Evolutionary conservation across 2,888 invertebrate genomes (phyloP), one percentile per base, ranked within the genome.

Genomic region (Himalopsyche kuldschensis): DNA sequence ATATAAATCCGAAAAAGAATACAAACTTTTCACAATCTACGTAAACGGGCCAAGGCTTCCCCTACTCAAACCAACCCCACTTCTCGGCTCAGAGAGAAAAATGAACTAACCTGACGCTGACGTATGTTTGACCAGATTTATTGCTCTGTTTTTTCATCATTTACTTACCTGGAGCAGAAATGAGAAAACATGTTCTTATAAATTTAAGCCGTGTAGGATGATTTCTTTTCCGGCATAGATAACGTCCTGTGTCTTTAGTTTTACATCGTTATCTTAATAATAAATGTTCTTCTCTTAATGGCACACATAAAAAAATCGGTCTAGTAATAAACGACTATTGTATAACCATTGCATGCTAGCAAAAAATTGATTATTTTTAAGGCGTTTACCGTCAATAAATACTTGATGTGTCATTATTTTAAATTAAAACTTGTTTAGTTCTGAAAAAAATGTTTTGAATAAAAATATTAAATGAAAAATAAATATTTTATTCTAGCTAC

Each of bases 121-220:
- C 69, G 69, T 69, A 69, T 80, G 83, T 76, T 83, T 80, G 76
- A 46, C 79, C 83, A 83, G 83, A 83, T 83, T 83, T 83, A 83
- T 83, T 83, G 83, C 83, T 80, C 80, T 83, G 83, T 83, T 83
- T 83, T 83, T 83, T 83, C 76, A 77, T 80, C 83, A 83, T 83
- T 83, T 80, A 83, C 83, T 83, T 83, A 83, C 83, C 83, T 83
- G 83, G 76, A 80, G 83, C 55, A 78, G 77, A 69, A 80, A 83
- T 80, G 80, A 80, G 83, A 83, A 80, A 80, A 80, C 80, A 55
- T 48, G 41, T 63, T 80, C 80, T 77, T 80, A 83, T 83, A 80
- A 69, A 69, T 69, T 69, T 69, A 30, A 69, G 30, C 15, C 11
- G 30, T 69, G 30, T 30, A 27, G 27, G 11, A 69, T 69, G 69